Percentiles rank a stretch among this genome's conserved stretches.
Evolutionary conservation across 2,888 invertebrate species (phyloP).

Genomic region (Drosophila melanosoma): DNA sequence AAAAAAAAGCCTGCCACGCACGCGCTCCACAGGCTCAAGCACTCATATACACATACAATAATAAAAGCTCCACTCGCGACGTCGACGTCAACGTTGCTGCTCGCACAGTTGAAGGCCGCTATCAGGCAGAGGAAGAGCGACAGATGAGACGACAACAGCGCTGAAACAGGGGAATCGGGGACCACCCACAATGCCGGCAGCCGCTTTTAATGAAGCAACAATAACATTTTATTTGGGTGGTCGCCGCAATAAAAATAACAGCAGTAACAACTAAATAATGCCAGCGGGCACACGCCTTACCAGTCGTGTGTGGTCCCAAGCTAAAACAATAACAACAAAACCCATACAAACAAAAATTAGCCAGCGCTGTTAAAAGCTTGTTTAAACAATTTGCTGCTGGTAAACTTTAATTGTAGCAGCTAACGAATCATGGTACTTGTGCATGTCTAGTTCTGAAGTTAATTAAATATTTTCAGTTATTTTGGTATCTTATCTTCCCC

Average conservation of each 20-base stretch:
- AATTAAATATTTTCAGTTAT: not conserved
- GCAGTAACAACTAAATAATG: constrained; percentile 50
- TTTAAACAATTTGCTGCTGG: constrained; percentile 36
- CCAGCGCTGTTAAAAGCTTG: constrained; percentile 36
- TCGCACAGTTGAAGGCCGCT: constrained; percentile 69
- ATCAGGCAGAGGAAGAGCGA: constrained; percentile 36
- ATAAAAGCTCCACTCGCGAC: constrained; percentile 61
- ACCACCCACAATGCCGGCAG: constrained; percentile 76
- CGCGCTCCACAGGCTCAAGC: constrained; percentile 3
- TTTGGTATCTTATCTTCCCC: not conserved
- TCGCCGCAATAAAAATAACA: constrained; percentile 61
- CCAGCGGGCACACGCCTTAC: constrained; percentile 48
- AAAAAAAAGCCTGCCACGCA: constrained; percentile 12
- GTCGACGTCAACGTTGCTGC: constrained; percentile 33
- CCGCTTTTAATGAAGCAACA: constrained; percentile 74
- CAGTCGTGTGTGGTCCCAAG: constrained; percentile 61
- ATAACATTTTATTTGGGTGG: constrained; percentile 70
- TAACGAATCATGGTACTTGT: constrained; percentile 7
- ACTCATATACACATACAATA: constrained; percentile 22
- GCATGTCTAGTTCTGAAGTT: not conserved
- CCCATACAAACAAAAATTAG: constrained; percentile 35
- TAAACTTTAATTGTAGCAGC: constrained; percentile 20
- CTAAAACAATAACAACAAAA: constrained; percentile 32
- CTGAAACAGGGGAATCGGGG: constrained; percentile 33
- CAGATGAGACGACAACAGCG: not conserved